Conservation (phyloP, 1,140 invertebrate species). For the Sitophilus oryzae region DNA sequence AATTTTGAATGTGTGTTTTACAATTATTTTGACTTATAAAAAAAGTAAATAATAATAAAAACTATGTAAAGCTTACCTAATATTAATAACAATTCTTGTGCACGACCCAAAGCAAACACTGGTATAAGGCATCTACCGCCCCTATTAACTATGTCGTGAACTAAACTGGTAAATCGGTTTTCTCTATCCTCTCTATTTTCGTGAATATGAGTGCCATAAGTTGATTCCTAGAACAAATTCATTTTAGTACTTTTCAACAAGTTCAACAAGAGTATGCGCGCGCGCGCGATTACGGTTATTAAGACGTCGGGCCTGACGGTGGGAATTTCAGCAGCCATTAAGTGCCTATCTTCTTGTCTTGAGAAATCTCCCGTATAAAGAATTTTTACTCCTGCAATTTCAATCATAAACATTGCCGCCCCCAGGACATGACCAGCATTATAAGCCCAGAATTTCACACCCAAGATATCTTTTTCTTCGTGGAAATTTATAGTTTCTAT, state of each 20-base stretch:
- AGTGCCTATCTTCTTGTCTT: conserved; percentile 95
- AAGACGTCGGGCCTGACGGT: conserved; percentile 92
- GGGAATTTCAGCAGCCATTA: conserved; percentile 99
- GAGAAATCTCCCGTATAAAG: conserved; percentile 99
- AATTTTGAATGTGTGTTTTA: too few relatives aligned
- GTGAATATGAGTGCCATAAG: conserved; percentile 98
- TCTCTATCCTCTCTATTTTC: conserved; percentile 97
- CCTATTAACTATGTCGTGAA: conserved; percentile 92
- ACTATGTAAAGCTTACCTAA: conserved; percentile 52
- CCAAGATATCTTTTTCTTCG: conserved; percentile 95
- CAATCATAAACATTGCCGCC: conserved; percentile 99
- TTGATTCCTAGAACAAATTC: conserved; percentile 72
- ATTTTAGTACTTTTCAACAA: conserved; percentile 1
- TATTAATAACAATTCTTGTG: conserved; percentile 94
- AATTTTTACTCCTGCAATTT: conserved; percentile 96
- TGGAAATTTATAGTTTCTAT: conserved; percentile 99
- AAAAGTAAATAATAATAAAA: conserved; percentile 11
- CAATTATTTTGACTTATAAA: neutral
- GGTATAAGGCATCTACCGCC: conserved; percentile 97
- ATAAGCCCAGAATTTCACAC: conserved; percentile 97
- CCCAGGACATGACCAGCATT: conserved; percentile 98
- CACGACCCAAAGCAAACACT: conserved; percentile 95
- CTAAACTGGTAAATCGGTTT: conserved; percentile 86
- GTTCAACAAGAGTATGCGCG: conserved; percentile 1
- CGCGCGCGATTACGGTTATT: conserved; percentile 63